Evolutionary conservation across 2,113 vertebrate genomes (phyloP).

Genomic region (Anthoscopus minutus): DNA sequence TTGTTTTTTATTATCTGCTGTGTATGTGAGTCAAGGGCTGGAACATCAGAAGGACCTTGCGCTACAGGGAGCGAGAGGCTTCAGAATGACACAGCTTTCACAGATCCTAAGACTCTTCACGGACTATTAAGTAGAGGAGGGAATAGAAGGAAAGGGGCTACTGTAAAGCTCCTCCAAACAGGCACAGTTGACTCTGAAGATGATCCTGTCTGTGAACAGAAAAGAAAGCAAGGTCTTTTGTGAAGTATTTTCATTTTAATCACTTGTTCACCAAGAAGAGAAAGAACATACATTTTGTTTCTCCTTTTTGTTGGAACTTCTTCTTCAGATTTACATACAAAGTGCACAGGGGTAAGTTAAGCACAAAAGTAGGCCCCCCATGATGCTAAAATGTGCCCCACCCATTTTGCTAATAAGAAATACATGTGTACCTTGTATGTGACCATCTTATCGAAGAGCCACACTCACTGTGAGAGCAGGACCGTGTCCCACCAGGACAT

Average conservation of each 20-base stretch:
- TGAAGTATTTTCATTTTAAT: background rate
- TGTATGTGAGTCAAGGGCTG: background rate
- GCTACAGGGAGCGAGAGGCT: accelerated
- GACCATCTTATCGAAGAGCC: background rate
- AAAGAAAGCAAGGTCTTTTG: background rate
- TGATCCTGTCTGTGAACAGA: background rate
- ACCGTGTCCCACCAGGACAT: accelerated
- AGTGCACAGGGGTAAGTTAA: background rate
- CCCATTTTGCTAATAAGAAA: background rate
- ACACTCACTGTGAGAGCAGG: background rate
- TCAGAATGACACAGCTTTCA: background rate
- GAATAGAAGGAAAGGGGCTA: background rate
- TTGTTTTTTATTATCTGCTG: background rate
- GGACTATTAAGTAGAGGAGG: background rate
- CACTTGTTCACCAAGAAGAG: background rate
- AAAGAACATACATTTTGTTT: background rate
- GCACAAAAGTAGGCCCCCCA: background rate
- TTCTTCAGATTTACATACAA: background rate
- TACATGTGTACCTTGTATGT: accelerated
- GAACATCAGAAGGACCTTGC: background rate
- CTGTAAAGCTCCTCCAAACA: background rate
- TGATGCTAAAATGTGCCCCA: background rate
- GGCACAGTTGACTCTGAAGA: background rate
- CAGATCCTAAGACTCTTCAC: background rate
- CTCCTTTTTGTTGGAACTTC: background rate